phyloP scores from a whole-genome alignment of 2,888 invertebrate genomes.

The Andrena camellia region DNA sequence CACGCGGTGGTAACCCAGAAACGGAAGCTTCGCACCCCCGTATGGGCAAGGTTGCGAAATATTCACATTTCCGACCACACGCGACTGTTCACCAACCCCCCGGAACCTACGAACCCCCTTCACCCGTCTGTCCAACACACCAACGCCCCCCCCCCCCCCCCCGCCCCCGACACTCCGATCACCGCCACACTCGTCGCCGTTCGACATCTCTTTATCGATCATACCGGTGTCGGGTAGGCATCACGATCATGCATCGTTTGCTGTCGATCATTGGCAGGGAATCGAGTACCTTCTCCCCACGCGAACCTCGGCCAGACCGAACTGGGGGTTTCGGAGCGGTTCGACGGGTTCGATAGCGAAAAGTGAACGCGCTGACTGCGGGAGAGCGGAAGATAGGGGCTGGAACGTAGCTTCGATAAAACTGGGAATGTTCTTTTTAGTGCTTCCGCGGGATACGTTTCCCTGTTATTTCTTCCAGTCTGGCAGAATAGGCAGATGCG shows the following conservation, averaged over 20 bases:
- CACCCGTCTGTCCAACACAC: constrained; percentile 42
- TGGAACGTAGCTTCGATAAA: not conserved
- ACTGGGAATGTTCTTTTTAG: not conserved
- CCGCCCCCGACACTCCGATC: constrained; percentile 38
- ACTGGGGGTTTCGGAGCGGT: not conserved
- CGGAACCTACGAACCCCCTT: constrained; percentile 17
- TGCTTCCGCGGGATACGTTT: not conserved
- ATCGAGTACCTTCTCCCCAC: constrained; percentile 40
- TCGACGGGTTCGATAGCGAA: constrained; percentile 16
- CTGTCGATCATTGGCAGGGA: constrained; percentile 55
- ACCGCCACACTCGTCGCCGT: not conserved
- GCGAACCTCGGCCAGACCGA: not conserved
- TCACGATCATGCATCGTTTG: constrained; percentile 60
- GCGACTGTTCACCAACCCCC: constrained; percentile 43
- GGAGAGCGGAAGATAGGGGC: constrained; percentile 1
- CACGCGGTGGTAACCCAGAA: constrained; percentile 87
- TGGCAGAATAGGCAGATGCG: no score
- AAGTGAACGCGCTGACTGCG: not conserved
- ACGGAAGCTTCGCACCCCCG: constrained; percentile 92
- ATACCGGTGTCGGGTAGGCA: constrained; percentile 22
- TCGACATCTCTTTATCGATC: constrained; percentile 15
- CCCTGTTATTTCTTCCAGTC: not conserved
- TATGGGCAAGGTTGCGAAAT: constrained; percentile 92
- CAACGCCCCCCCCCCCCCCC: constrained; percentile 51
- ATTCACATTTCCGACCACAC: constrained; percentile 88